Conservation (phyloP, 2,113 vertebrate species). For the Sclerurus mexicanus region DNA sequence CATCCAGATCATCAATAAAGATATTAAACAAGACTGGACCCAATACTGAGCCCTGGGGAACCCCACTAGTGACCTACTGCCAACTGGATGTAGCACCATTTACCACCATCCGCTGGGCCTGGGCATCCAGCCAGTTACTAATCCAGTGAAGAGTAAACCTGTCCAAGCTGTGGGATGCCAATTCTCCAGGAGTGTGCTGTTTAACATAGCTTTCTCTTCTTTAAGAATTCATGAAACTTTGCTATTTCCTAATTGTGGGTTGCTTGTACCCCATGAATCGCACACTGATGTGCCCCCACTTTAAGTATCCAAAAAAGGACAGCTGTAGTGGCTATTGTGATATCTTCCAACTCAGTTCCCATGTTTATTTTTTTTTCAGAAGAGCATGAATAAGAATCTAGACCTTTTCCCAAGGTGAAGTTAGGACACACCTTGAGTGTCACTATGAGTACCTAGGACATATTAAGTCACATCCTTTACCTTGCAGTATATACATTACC, state of each 20-base stretch:
- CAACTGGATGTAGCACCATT: neutral
- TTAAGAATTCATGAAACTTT: neutral
- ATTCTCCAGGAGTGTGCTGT: neutral
- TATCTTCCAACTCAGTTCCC: neutral
- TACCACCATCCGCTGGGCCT: neutral
- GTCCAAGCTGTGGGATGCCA: neutral
- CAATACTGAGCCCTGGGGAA: neutral
- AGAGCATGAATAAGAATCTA: neutral
- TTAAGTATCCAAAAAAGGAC: neutral
- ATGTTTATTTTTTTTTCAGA: neutral
- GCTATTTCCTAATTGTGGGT: neutral
- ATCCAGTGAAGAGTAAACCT: neutral
- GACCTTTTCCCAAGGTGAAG: neutral
- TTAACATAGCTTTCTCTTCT: neutral
- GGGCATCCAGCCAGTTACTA: too few relatives aligned
- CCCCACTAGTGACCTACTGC: too few relatives aligned
- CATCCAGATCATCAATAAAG: neutral
- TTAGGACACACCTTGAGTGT: too few relatives aligned
- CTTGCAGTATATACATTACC: neutral
- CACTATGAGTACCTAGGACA: neutral
- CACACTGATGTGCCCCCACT: fast-evolving
- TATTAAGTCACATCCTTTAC: neutral
- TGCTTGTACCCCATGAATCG: neutral
- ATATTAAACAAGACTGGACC: neutral
- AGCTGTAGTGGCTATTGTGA: neutral